Evolutionary conservation across 2,888 invertebrate genomes (phyloP).

Genomic region (Sicus ferrugineus): DNA sequence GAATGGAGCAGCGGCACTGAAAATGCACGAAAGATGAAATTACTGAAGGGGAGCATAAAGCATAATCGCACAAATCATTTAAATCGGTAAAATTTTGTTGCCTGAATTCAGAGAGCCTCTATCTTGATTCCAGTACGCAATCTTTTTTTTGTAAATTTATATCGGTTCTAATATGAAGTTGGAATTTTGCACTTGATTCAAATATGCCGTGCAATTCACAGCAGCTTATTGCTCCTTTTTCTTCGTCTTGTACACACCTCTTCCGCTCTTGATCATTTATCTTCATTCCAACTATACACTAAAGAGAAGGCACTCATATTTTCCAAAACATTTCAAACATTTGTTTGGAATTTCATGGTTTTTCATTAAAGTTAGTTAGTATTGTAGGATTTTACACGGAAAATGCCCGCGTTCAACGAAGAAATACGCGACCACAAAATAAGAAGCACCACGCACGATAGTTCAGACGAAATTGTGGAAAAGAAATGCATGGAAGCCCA

Average conservation of each 20-base stretch:
- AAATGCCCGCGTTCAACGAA: no score
- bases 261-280: no score
- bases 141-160: no score
- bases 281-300: neutral
- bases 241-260: neutral
- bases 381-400: neutral
- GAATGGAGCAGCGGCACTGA: conserved; percentile 9
- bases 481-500: conserved; percentile 20
- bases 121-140: neutral
- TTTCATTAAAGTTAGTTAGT: neutral
- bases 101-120: neutral
- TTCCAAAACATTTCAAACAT: neutral
- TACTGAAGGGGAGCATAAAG: conserved; percentile 43
- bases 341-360: neutral
- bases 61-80: conserved; percentile 50
- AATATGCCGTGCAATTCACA: no score
- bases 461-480: conserved; percentile 23
- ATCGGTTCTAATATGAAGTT: no score
- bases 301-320: conserved; percentile 11
- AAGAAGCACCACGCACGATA: conserved; percentile 19
- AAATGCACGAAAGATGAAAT: conserved; percentile 28
- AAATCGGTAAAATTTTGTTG: conserved; percentile 39
- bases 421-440: no score
- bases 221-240: no score
- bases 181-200: no score